Base-by-base conservation (phyloP, 2,888 invertebrate genomes). In the Amblyjoppa fuscipennis region DNA sequence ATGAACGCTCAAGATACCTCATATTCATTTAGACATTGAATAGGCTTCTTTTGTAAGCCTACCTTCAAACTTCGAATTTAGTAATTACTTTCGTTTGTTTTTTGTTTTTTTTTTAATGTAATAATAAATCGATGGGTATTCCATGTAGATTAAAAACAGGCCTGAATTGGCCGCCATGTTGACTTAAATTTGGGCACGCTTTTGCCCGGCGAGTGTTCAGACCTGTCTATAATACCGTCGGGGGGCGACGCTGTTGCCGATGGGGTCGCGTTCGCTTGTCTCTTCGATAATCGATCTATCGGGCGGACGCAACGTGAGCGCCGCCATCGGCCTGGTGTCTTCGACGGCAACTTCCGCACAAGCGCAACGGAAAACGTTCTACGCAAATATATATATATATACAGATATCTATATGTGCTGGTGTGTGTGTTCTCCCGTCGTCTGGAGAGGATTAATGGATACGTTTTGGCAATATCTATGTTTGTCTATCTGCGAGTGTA, bases 361-460 rank as follows among this genome's bases (percentile, higher is more conserved):
- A 79, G 68, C 61, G 41, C 49, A 73, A 38, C 9, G 38, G 38
- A 9, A 38, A 38, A 38, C 38, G 38, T 38, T 34, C 38, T 38
- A 38, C 38, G 7, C 38, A 38, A 7, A 7, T 9, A 9, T 1
- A 7, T 38, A 38, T 38, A 16, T 73, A 66, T 11, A 53, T 38
- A 38, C 2, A 11, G 34, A 64, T 16, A 16, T 73, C 53, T 11
- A 53, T 66, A 20, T 20, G 51, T 16, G 51, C 20, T 0, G 20
- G 20, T 13, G 28, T 25, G 38, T 11, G 34, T 68, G 53, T 38
- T 53, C 31, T 71, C 79, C 70, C 49, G 61, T 64, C 41, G 74
- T 31, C 59, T 75, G 28, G 66, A 76, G 73, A 68, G 61, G 66
- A 74, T 83, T 74, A 78, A 83, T 83, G 78, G 83, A 78, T 83